Evolutionary conservation across 1,140 invertebrate genomes (phyloP).

Genomic region (Tetramorium simillimum): DNA sequence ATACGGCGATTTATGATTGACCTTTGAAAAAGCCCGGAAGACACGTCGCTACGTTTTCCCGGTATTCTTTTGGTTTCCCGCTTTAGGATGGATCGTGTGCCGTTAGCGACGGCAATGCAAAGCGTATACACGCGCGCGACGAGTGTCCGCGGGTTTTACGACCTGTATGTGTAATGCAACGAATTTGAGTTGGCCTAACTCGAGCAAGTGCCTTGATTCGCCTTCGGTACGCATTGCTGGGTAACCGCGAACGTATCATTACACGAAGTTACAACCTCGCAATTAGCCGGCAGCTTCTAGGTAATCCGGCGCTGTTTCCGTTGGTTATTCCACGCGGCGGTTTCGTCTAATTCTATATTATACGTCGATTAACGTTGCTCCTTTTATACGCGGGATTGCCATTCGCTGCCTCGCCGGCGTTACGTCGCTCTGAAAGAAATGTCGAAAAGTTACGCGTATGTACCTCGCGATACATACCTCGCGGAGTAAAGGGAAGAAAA

Average conservation of each 20-base stretch:
- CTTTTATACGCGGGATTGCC: slow-evolving; percentile 26
- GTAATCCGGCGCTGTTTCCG: slow-evolving; percentile 51
- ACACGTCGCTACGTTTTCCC: not conserved
- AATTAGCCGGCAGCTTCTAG: slow-evolving; percentile 50
- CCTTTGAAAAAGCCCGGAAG: not conserved
- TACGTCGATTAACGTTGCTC: slow-evolving; percentile 47
- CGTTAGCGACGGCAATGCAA: not conserved
- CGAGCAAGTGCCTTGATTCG: slow-evolving; percentile 5
- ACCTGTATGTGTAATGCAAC: slow-evolving; percentile 1
- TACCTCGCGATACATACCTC: not conserved
- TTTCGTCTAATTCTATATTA: slow-evolving; percentile 50
- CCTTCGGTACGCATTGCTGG: slow-evolving; percentile 38
- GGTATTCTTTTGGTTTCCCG: too few species aligned
- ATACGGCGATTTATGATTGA: slow-evolving; percentile 30
- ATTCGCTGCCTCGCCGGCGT: not conserved
- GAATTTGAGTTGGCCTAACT: slow-evolving; percentile 23
- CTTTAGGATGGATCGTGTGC: not conserved
- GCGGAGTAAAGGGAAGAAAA: not conserved
- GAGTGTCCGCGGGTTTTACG: not conserved
- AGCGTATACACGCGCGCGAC: too few species aligned
- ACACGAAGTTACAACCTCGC: slow-evolving; percentile 47
- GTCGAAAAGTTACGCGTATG: not conserved
- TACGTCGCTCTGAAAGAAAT: not conserved
- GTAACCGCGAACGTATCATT: slow-evolving; percentile 54
- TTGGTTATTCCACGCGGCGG: slow-evolving; percentile 40